Conservation (phyloP, 2,888 invertebrate species). For the Patella caerulea region DNA sequence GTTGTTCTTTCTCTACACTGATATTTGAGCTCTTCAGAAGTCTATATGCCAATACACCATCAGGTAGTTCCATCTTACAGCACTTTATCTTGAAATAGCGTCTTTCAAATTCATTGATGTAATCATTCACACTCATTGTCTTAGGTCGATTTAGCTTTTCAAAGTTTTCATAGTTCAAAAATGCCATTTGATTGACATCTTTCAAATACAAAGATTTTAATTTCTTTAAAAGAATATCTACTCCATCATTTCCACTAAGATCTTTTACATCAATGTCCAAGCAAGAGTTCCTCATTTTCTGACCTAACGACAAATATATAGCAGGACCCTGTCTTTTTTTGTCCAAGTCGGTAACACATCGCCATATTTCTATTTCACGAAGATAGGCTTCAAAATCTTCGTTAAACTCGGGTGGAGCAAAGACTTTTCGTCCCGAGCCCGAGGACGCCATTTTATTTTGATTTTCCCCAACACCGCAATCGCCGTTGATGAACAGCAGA, state of each 20-base stretch:
- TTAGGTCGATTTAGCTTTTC: conserved; percentile 2
- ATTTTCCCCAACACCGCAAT: too few species aligned
- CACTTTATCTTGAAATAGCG: not conserved
- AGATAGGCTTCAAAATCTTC: not conserved
- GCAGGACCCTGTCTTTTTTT: conserved; percentile 3
- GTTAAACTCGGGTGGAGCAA: not conserved
- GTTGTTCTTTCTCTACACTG: not conserved
- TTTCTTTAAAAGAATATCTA: not conserved
- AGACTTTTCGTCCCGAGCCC: not conserved
- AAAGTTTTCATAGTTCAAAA: not conserved
- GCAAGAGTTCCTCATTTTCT: not conserved
- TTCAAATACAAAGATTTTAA: not conserved
- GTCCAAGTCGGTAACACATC: not conserved
- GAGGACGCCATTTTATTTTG: not conserved
- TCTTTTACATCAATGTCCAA: conserved; percentile 1
- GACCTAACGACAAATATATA: not conserved
- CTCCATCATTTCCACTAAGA: not conserved
- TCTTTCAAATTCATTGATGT: conserved; percentile 7
- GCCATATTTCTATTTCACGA: not conserved
- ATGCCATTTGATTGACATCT: conserved; percentile 7
- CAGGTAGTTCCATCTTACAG: conserved; percentile 2
- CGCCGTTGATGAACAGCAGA: too few species aligned
- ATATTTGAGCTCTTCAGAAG: not conserved
- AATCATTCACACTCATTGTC: conserved; percentile 4
- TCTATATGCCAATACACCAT: not conserved